Conservation (phyloP, 2,797 vertebrate genomes). For the Ciconia nigra region DNA sequence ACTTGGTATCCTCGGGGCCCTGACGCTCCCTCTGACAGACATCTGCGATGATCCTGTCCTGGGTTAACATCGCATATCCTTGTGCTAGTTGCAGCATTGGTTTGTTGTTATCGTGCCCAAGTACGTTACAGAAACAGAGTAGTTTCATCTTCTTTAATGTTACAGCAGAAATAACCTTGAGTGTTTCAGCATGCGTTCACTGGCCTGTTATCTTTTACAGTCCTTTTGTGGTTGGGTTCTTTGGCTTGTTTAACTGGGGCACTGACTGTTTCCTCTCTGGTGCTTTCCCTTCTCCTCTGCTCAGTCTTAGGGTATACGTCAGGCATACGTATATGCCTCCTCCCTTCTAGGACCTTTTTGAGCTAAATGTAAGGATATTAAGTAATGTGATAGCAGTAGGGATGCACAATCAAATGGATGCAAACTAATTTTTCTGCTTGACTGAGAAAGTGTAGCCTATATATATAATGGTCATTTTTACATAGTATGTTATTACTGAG, state of each 20-base stretch:
- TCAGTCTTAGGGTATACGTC: background rate
- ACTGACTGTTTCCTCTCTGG: background rate
- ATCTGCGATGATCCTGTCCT: fast-evolving
- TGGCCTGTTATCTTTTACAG: background rate
- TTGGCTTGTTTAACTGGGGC: background rate
- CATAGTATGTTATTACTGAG: background rate
- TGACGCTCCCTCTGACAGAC: background rate
- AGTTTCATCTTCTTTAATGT: background rate
- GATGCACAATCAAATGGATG: background rate
- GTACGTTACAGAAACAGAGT: background rate
- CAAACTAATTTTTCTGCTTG: background rate
- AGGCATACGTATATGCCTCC: background rate
- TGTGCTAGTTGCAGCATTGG: background rate
- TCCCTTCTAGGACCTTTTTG: background rate
- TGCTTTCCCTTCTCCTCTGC: background rate
- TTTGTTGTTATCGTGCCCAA: background rate
- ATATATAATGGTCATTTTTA: background rate
- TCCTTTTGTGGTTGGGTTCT: background rate
- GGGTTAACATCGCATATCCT: fast-evolving
- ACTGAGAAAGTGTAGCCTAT: background rate
- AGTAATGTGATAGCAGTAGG: background rate
- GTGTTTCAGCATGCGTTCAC: background rate
- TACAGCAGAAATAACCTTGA: slow-evolving; percentile 46
- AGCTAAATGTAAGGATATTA: background rate
- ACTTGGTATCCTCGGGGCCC: background rate